Base-by-base conservation (phyloP, 2,888 invertebrate species). In the Drosophila lacicola region DNA sequence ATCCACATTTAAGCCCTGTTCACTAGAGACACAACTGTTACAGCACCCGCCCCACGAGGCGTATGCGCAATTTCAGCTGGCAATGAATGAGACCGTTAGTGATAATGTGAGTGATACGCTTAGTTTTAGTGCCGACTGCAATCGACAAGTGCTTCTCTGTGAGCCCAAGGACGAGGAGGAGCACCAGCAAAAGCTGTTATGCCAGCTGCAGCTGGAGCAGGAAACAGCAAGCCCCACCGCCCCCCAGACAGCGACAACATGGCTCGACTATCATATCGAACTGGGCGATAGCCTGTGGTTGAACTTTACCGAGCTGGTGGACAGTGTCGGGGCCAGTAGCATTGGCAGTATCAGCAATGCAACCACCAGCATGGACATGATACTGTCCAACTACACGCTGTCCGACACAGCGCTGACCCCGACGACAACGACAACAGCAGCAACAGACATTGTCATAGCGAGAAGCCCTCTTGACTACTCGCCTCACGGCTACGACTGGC, bases 401-500 rank as follows among this genome's bases (percentile, higher is more conserved):
- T 34, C 71, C 41, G 81, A 74, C 70, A 82, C 84, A 9, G 44
- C 63, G 3, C 44, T 76, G 34, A 58, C 67, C 62, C 8, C 80
- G 36, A 64, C 65, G 36, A 36, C 60, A 17, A 39, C 17, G 17
- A 17, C 67, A 10, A 10, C 70, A 53, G 25, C 69, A 17, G 36
- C 75, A 13, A 41, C 64, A n/a, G 72, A 73, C 36, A 19, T 60
- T 45, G 70, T 53, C 54, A 71, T 74, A 1, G 55, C 69, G 36
- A 70, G 53, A 46, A 84, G 70, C 51, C 61, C 88, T 29, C n/a
- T 88, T 2, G 83, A 83, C 73, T 83, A 80, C 33, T 68, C 78
- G 9, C 87, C 88, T 0, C 83, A 82, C 13, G 88, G 88, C 45
- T 95, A 95, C 90, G 96, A 96, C 89, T 97, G 97, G 97, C 95